Evolutionary conservation across 1,140 invertebrate genomes (phyloP), one percentile per base, ranked within the genome.

Genomic region (Microplitis mediator): DNA sequence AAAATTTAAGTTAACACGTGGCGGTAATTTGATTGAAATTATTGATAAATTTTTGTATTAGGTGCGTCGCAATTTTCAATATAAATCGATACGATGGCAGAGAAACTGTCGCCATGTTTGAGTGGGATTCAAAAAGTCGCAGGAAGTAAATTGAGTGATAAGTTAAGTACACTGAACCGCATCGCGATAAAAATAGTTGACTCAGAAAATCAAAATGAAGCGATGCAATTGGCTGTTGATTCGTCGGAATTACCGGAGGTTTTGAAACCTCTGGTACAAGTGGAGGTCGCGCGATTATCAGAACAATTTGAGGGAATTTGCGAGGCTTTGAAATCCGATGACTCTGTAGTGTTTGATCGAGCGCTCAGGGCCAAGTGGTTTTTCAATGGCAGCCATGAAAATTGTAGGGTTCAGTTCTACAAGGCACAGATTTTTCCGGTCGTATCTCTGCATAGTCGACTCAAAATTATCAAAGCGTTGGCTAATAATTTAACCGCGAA

Each of bases 351-450:
- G 0, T 73, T 79, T 11, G 68, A 76, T 4, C 74, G 74, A 35
- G 84, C 80, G 14, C 34, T 86, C 0, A 74, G 79, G 5, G 79
- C 77, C 0, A 60, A 36, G 0, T 77, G 80, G 72, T 76, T 84
- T 13, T 84, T 85, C 60, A 51, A 79, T 4, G 75, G 73, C 0
- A 73, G 51, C 3, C 64, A 76, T 9, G 66, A 71, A 4, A 34
- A 67, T 0, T 54, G 81, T 0, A 74, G 78, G 13, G 72, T 73
- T 3, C 3, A 74, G 5, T 79, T 80, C 54, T 84, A 84, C n/a
- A 4, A 73, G 2, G 5, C 74, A 0, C n/a, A 79, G 4, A 16
- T 86, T 0, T 70, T 86, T 0, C 77, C 79, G 0, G 58, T 73
- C 2, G 69, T 84, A 1, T 82, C 80, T 0, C 0, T 83, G 0